Base-by-base conservation (phyloP, 2,888 invertebrate genomes). In the Protophormia terraenovae region DNA sequence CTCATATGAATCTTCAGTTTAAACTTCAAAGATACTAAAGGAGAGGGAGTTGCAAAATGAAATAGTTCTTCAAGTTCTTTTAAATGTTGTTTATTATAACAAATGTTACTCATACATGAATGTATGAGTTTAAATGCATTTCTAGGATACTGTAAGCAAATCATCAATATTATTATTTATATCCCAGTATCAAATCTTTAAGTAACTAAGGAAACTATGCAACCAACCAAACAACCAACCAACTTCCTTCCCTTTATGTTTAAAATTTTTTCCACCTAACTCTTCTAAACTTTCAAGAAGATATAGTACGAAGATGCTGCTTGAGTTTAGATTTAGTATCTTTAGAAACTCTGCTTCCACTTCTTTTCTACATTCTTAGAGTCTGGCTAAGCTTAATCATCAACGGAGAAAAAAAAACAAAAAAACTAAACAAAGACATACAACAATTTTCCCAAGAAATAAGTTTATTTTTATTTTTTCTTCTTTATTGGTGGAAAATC, bases 161-260 rank as follows among this genome's bases (percentile, higher is more conserved):
- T 82, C 53, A 55, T 77, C 80, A 73, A 80, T 87, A 83, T 76
- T 84, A 78, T n/a, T n/a, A n/a, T n/a, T n/a, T 64, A 83, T 81
- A 86, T 84, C 69, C 79, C 19, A 86, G 87, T 87, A 89, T 87
- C 87, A 89, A 90, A 89, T 90, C 90, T 89, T 87, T 87, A 88
- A 88, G 88, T 62, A 47, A 47, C 47, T 47, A 47, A 19, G 41
- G 10, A 62, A 66, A 89, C 88, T 86, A 88, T 88, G 89, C 89
- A 89, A 88, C 64, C 66, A 67, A 62, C 50, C 89, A 88, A 88
- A 88, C 89, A 88, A n/a, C 87, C 87, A 88, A 32, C 19, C 22
- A 50, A 19, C 50, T 50, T 47, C 12, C 50, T 50, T 19, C 16
- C 22, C 22, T 24, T n/a, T n/a, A 50, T 10, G 8, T 19, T 10